Percentiles rank a stretch among this genome's conserved stretches.
These are phyloP conservation scores for Gobio occitaniae DNA, from an alignment of 2,797 vertebrate species.

Conservation along the genomic window DNA sequence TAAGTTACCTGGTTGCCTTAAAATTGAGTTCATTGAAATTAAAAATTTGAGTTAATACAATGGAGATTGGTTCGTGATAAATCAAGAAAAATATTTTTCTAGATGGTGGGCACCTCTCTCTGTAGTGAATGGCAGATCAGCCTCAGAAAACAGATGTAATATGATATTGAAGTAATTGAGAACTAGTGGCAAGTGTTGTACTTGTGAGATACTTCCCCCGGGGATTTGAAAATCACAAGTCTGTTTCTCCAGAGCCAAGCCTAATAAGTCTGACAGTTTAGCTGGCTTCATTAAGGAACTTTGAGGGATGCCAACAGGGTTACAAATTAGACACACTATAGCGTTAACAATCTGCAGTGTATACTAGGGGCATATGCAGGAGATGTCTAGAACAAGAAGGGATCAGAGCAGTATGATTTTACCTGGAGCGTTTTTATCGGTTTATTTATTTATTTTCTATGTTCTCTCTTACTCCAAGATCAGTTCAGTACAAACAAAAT, in stretches of 20 bases:
- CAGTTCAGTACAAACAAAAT: neutral
- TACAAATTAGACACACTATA: conserved; percentile 46
- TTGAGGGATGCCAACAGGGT: conserved; percentile 44
- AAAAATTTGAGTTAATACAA: no score
- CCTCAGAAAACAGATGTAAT: conserved; percentile 2
- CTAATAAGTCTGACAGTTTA: conserved; percentile 59
- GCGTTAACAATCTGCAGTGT: conserved; percentile 27
- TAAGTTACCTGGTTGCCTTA: no score
- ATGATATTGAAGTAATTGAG: conserved; percentile 26
- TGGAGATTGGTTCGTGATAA: no score
- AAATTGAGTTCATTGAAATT: no score
- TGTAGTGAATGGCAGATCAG: neutral
- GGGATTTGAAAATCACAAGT: conserved; percentile 54
- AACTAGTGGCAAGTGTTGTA: conserved; percentile 33
- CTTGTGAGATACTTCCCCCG: conserved; percentile 24
- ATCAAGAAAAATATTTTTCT: neutral
- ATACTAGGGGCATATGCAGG: conserved; percentile 9
- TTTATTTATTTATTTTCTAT: neutral
- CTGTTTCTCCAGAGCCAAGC: conserved; percentile 43
- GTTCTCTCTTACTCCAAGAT: neutral
- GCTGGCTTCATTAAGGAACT: conserved; percentile 48
- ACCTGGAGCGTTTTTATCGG: neutral
- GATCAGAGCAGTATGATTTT: conserved; percentile 10
- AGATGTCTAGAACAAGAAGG: neutral
- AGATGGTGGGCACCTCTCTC: neutral